phyloP scores from a whole-genome alignment of 2,888 invertebrate genomes.

The Horisme vitalbata region DNA sequence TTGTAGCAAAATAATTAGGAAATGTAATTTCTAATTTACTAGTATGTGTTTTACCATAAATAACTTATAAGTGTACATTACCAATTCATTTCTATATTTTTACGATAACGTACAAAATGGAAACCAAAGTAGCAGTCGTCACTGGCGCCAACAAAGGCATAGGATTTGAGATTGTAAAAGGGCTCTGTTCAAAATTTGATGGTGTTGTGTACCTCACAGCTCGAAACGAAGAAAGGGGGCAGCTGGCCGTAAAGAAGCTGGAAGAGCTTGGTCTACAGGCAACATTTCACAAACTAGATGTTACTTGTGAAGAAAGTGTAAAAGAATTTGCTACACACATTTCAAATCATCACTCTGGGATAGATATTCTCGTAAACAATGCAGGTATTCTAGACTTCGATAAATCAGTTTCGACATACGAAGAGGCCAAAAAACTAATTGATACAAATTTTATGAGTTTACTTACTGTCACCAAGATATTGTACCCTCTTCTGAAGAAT shows the following conservation, averaged over 20 bases:
- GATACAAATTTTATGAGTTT: constrained; percentile 88
- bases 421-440: constrained; percentile 88
- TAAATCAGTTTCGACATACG: constrained; percentile 84
- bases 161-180: constrained; percentile 77
- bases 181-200: constrained; percentile 85
- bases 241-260: constrained; percentile 83
- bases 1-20: constrained; percentile 16
- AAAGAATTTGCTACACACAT: constrained; percentile 83
- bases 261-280: constrained; percentile 82
- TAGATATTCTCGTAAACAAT: constrained; percentile 90
- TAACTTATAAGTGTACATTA: constrained; percentile 28
- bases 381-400: constrained; percentile 88
- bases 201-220: constrained; percentile 89
- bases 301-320: constrained; percentile 85
- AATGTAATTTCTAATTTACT: constrained; percentile 30
- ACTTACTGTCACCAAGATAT: constrained; percentile 83
- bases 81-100: constrained; percentile 16
- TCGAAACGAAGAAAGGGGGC: constrained; percentile 84
- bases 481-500: constrained; percentile 87
- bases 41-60: constrained; percentile 30
- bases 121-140: constrained; percentile 79
- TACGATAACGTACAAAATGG: constrained; percentile 64
- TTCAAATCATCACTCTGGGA: constrained; percentile 84
- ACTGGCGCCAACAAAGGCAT: constrained; percentile 75
- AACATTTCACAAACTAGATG: constrained; percentile 87